Evolutionary conservation across 2,797 vertebrate genomes (phyloP).

Genomic region (Atherinosoma microstoma): DNA sequence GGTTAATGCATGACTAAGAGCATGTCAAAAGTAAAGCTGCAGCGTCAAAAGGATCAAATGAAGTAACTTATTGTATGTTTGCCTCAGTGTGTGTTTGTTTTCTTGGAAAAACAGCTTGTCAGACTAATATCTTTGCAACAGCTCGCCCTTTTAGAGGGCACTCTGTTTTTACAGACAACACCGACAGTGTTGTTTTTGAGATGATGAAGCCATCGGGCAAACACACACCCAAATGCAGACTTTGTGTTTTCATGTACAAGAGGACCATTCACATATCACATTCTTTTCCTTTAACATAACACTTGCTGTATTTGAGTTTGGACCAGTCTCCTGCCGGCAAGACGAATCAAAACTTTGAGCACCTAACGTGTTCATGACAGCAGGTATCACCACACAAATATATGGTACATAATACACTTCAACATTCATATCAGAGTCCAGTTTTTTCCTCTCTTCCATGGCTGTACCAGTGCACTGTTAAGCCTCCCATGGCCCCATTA

Average conservation of each 20-base stretch:
- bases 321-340: neutral
- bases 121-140: neutral
- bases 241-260: conserved; percentile 11
- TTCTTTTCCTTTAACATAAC: neutral
- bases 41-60: neutral
- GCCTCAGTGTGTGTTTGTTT: neutral
- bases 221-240: conserved; percentile 21
- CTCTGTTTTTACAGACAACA: conserved; percentile 31
- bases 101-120: conserved; percentile 14
- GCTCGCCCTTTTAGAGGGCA: neutral
- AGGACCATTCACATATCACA: conserved; percentile 15
- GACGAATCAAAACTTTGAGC: conserved; percentile 1
- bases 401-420: conserved; percentile 24
- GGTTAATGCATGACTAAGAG: conserved; percentile 13
- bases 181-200: conserved; percentile 36
- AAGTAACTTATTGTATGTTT: neutral
- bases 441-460: conserved; percentile 36
- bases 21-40: neutral
- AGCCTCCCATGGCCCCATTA: conserved; percentile 73
- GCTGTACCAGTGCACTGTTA: conserved; percentile 57
- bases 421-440: conserved; percentile 32
- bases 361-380: neutral
- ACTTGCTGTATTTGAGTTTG: neutral
- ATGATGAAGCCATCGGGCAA: conserved; percentile 13
- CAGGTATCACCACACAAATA: conserved; percentile 17